Conservation (phyloP, 1,140 invertebrate species). For the Nasonia longicornis region DNA sequence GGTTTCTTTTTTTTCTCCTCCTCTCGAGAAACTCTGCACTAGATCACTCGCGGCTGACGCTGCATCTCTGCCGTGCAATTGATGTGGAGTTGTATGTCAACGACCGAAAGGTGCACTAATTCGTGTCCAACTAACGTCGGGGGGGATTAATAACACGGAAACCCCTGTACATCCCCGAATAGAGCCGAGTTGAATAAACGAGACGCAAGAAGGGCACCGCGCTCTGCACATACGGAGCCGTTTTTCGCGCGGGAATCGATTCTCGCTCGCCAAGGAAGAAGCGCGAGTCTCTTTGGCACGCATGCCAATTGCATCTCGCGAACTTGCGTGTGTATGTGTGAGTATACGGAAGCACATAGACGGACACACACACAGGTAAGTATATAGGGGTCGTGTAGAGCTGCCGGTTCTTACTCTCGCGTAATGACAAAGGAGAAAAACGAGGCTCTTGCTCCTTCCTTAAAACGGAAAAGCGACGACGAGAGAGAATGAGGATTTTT, state of each 20-base stretch:
- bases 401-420: background rate
- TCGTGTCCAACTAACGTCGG: background rate
- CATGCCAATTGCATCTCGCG: constrained; percentile 41
- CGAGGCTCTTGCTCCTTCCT: background rate
- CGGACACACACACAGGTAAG: background rate
- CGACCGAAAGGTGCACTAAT: constrained; percentile 11
- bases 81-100: constrained; percentile 22
- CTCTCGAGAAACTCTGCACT: background rate
- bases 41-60: background rate
- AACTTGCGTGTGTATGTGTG: background rate
- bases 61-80: constrained; percentile 26
- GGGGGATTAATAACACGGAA: background rate
- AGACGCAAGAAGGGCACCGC: background rate
- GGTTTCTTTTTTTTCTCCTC: constrained; percentile 24
- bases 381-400: background rate
- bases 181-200: background rate
- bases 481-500: constrained; percentile 24
- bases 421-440: constrained; percentile 11
- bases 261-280: constrained; percentile 31
- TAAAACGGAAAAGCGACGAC: constrained; percentile 27
- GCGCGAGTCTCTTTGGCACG: constrained; percentile 33
- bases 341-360: background rate
- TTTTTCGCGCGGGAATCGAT: constrained; percentile 56
- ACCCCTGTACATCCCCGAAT: background rate
- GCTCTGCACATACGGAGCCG: background rate